Evolutionary conservation across 2,797 vertebrate species (phyloP).

Genomic region (Micromesistius poutassou): DNA sequence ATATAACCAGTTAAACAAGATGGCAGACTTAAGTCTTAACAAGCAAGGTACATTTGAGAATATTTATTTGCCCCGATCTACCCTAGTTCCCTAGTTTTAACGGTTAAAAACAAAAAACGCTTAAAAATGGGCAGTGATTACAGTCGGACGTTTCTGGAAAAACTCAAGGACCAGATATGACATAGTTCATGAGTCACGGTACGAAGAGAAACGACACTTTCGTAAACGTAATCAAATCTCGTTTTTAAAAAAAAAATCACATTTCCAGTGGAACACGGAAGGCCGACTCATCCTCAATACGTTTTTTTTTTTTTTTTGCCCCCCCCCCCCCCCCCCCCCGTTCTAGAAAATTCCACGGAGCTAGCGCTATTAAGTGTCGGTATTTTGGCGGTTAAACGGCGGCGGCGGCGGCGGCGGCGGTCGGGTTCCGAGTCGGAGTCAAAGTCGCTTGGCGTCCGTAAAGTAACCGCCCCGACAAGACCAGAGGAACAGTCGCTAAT

Average conservation of each 20-base stretch:
- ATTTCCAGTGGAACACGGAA: background rate
- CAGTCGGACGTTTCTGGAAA: background rate
- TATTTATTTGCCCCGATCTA: background rate
- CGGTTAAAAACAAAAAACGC: background rate
- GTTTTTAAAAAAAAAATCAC: too few species aligned
- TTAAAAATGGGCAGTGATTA: background rate
- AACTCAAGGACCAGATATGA: background rate
- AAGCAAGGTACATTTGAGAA: background rate
- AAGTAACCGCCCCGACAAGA: too few species aligned
- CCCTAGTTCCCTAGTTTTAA: background rate
- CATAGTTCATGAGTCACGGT: background rate
- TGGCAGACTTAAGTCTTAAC: background rate
- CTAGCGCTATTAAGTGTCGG: background rate
- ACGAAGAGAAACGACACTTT: background rate
- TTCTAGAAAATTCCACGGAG: background rate
- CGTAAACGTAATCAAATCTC: background rate
- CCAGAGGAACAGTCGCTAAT: slow-evolving; percentile 28
- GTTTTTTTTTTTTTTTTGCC: too few species aligned
- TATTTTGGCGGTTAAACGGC: background rate
- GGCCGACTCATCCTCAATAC: background rate
- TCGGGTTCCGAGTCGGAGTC: too few species aligned
- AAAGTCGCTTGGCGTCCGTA: too few species aligned
- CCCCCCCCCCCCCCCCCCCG: too few species aligned
- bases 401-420: too few species aligned
- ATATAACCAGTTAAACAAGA: background rate